A percentile compares a stretch with the other conserved stretches of the same genome.
Evolutionary conservation across 1,140 invertebrate species (phyloP).

Genomic region (Carposina sasakii): DNA sequence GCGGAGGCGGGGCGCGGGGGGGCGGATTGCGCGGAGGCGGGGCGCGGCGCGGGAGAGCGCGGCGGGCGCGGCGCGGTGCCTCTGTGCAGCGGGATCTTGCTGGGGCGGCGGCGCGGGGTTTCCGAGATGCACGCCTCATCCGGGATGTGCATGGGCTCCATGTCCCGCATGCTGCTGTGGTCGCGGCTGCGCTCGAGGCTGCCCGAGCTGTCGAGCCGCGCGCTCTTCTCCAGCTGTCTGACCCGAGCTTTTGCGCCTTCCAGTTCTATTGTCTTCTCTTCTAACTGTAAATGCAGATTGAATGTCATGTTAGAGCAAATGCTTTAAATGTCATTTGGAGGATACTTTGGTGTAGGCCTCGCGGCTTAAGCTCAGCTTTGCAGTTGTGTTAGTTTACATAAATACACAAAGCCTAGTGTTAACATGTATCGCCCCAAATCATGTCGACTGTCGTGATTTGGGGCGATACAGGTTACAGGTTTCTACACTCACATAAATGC

Average conservation of each 20-base stretch:
- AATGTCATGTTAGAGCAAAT: neutral
- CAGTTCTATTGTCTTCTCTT: constrained; percentile 86
- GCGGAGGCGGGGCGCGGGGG: constrained; percentile 49
- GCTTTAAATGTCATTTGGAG: too few relatives aligned
- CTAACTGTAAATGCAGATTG: constrained; percentile 73
- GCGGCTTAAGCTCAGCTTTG: too few relatives aligned
- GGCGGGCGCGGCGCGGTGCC: constrained; percentile 68
- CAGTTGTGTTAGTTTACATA: too few relatives aligned
- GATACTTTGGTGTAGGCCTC: too few relatives aligned
- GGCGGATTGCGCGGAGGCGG: constrained; percentile 36
- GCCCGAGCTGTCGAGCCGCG: constrained; percentile 66
- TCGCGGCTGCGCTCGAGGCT: constrained; percentile 70
- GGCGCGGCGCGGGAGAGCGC: constrained; percentile 51
- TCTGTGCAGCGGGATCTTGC: constrained; percentile 80
- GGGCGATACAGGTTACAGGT: too few relatives aligned
- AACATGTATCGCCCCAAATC: too few relatives aligned
- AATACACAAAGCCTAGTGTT: too few relatives aligned
- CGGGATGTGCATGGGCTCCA: constrained; percentile 68
- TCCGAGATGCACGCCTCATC: constrained; percentile 56
- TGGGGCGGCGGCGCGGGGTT: constrained; percentile 75
- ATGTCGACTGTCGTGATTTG: too few relatives aligned
- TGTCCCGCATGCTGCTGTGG: constrained; percentile 66
- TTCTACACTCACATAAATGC: too few relatives aligned
- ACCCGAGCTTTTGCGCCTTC: constrained; percentile 85
- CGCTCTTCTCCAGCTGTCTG: constrained; percentile 77